Evolutionary conservation across 2,113 vertebrate species (phyloP).

Genomic region (Dolichotis patagonum): DNA sequence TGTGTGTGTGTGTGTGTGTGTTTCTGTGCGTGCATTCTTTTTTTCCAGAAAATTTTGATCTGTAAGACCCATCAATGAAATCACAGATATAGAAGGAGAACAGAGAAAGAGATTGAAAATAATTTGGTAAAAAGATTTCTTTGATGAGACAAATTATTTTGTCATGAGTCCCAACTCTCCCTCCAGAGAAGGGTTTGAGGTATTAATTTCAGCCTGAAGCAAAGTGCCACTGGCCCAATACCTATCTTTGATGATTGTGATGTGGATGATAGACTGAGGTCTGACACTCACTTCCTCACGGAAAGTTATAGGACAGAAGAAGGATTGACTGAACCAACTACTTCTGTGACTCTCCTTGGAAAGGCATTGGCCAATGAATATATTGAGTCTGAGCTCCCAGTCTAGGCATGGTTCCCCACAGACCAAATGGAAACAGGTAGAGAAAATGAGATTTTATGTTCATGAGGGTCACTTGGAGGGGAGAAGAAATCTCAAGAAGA

Average conservation of each 20-base stretch:
- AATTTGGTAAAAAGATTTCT: not conserved
- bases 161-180: not conserved
- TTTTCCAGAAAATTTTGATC: not conserved
- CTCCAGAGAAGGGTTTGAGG: not conserved
- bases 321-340: not conserved
- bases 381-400: not conserved
- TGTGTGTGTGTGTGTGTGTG: not conserved
- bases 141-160: not conserved
- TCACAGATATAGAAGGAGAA: not conserved
- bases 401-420: not conserved
- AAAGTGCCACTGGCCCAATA: not conserved
- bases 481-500: not conserved
- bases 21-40: not conserved
- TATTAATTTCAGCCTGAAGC: not conserved
- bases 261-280: not conserved
- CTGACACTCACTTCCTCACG: not conserved
- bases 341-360: not conserved
- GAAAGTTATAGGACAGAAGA: not conserved
- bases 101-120: not conserved
- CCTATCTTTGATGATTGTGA: not conserved
- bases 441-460: not conserved
- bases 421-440: not conserved
- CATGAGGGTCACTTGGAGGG: not conserved
- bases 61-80: not conserved
- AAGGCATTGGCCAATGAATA: not conserved